A percentile compares a stretch with the other conserved stretches of the same genome.
Conservation (phyloP, 2,888 invertebrate genomes). For the Thereva unica region DNA sequence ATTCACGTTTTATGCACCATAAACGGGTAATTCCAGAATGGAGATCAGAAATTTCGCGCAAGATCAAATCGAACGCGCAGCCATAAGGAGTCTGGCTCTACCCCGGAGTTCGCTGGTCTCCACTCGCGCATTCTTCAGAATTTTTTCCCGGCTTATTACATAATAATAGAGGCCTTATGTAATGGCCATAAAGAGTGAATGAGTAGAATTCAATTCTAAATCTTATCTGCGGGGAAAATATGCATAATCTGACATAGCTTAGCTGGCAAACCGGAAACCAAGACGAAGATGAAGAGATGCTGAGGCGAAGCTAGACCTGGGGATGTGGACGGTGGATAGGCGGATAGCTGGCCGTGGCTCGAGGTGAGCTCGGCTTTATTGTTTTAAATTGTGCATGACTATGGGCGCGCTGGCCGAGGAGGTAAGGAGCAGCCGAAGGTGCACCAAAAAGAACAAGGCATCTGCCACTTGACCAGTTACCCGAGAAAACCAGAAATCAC, state of each 20-base stretch:
- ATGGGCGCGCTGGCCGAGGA: constrained; percentile 8
- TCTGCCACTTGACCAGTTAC: constrained; percentile 36
- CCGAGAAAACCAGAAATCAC: constrained; percentile 37
- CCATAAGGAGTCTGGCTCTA: no score
- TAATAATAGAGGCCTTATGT: constrained; percentile 23
- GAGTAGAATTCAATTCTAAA: constrained; percentile 26
- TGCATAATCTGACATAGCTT: constrained; percentile 25
- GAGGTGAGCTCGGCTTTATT: constrained; percentile 4
- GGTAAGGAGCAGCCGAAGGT: not conserved
- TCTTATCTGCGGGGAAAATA: constrained; percentile 21
- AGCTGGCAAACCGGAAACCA: constrained; percentile 26
- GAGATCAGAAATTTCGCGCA: constrained; percentile 6
- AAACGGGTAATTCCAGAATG: constrained; percentile 32
- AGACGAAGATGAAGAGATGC: not conserved
- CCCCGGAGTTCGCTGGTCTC: not conserved
- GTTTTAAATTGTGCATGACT: constrained; percentile 27
- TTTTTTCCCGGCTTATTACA: constrained; percentile 20
- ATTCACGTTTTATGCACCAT: constrained; percentile 12
- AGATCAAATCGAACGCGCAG: no score
- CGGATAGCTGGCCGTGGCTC: not conserved
- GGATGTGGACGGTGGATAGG: not conserved
- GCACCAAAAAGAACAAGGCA: constrained; percentile 25
- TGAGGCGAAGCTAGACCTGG: not conserved
- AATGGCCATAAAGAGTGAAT: constrained; percentile 29
- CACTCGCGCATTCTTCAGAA: constrained; percentile 14